Percentiles rank a stretch among this genome's conserved stretches.
Evolutionary conservation across 2,888 invertebrate genomes (phyloP).

Genomic region (Ectobius pallidus): DNA sequence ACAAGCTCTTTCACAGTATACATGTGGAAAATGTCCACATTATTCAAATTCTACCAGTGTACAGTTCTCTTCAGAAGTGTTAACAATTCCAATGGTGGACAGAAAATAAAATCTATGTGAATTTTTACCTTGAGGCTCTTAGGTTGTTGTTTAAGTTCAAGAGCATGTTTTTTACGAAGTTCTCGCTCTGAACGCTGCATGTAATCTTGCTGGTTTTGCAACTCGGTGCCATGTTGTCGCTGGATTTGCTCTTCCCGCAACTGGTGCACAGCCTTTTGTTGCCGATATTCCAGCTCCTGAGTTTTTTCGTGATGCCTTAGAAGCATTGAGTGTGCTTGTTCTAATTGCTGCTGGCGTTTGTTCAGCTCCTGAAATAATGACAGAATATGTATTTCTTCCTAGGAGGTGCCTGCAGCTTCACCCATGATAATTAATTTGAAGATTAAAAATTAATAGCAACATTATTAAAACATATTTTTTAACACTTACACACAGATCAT

Average conservation of each 20-base stretch:
- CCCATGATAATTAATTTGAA: too few species aligned
- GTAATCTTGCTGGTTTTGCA: slow-evolving; percentile 95
- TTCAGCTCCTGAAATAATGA: slow-evolving; percentile 77
- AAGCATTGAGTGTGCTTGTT: slow-evolving; percentile 93
- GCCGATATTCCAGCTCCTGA: slow-evolving; percentile 93
- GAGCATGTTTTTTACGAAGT: slow-evolving; percentile 93
- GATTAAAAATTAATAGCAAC: too few species aligned
- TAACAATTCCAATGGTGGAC: too few species aligned
- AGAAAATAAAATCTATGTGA: too few species aligned
- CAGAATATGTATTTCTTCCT: too few species aligned
- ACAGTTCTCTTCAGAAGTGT: too few species aligned
- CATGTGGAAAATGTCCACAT: too few species aligned
- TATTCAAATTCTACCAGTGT: too few species aligned
- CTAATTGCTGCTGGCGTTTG: slow-evolving; percentile 93
- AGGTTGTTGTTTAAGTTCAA: slow-evolving; percentile 97
- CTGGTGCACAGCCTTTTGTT: slow-evolving; percentile 93
- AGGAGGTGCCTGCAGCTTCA: too few species aligned
- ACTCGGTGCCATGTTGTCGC: slow-evolving; percentile 92
- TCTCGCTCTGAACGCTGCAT: slow-evolving; percentile 94
- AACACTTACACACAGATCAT: too few species aligned
- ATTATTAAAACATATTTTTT: too few species aligned
- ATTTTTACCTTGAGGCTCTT: slow-evolving; percentile 96
- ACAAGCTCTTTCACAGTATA: too few species aligned
- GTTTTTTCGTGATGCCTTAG: slow-evolving; percentile 96
- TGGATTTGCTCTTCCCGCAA: slow-evolving; percentile 85